Evolutionary conservation across 2,888 invertebrate species (phyloP).

Genomic region (Eristalis pertinax): DNA sequence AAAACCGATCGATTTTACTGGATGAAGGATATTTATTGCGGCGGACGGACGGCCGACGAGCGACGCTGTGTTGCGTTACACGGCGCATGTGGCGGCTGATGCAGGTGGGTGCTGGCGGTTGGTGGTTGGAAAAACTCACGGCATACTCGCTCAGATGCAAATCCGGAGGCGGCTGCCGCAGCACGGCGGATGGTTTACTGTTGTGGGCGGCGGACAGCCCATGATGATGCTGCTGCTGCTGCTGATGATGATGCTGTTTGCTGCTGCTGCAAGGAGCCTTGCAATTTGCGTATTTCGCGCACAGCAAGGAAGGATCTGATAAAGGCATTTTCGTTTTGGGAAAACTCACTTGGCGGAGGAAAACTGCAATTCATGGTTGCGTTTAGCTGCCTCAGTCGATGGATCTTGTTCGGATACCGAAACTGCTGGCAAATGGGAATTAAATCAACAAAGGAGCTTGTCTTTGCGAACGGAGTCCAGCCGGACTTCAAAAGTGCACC

Average conservation of each 20-base stretch:
- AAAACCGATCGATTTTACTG: constrained; percentile 76
- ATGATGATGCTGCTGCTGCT: constrained; percentile 43
- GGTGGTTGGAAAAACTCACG: constrained; percentile 16
- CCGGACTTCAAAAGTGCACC: background rate
- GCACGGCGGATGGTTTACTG: constrained; percentile 49
- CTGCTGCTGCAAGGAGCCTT: constrained; percentile 21
- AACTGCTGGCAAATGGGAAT: background rate
- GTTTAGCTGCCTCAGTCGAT: constrained; percentile 38
- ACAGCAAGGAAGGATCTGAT: constrained; percentile 54
- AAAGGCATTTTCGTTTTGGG: constrained; percentile 32
- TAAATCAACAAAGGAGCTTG: background rate
- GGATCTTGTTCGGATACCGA: constrained; percentile 36
- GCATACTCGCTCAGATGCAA: constrained; percentile 58
- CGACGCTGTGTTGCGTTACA: constrained; percentile 11
- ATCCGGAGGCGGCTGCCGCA: constrained; percentile 53
- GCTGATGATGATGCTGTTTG: constrained; percentile 24
- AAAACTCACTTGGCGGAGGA: constrained; percentile 24
- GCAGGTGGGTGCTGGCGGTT: constrained; percentile 64
- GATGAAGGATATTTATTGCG: constrained; percentile 64
- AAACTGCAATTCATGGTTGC: constrained; percentile 53
- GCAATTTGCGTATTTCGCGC: constrained; percentile 58
- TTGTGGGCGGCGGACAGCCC: constrained; percentile 59
- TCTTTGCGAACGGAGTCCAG: background rate
- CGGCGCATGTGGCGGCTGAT: background rate
- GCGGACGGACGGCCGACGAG: constrained; percentile 24